phyloP scores from a whole-genome alignment of 2,888 invertebrate species.

The Mechanitis mazaeus region DNA sequence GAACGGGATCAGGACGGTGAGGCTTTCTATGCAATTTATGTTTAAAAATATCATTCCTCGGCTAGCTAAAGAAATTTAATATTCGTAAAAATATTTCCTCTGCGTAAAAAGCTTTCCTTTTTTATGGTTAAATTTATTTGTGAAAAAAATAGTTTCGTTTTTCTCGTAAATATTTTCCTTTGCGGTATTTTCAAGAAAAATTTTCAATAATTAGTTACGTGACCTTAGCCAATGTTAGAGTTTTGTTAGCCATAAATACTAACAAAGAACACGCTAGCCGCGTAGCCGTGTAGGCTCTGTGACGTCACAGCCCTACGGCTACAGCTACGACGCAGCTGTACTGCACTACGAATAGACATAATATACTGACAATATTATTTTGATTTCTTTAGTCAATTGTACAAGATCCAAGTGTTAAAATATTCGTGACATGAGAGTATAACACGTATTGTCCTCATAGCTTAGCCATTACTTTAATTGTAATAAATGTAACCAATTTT shows the following conservation, averaged over 20 bases:
- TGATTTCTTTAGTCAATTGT: background rate
- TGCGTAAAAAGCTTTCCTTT: too few relatives aligned
- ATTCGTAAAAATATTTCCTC: too few relatives aligned
- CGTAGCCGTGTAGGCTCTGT: slow-evolving; percentile 35
- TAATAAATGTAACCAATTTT: slow-evolving; percentile 61
- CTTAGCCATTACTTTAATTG: slow-evolving; percentile 52
- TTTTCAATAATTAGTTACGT: too few relatives aligned
- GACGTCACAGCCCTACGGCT: slow-evolving; percentile 38
- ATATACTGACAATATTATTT: background rate
- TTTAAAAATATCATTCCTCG: too few relatives aligned
- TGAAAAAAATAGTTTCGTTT: too few relatives aligned
- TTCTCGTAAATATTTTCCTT: too few relatives aligned
- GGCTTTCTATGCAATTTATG: too few relatives aligned
- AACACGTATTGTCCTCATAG: slow-evolving; percentile 47
- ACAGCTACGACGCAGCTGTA: slow-evolving; percentile 30
- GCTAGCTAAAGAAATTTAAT: too few relatives aligned
- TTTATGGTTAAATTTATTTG: too few relatives aligned
- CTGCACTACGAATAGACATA: background rate
- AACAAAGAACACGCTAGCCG: slow-evolving; percentile 22
- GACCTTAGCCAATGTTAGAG: slow-evolving; percentile 11
- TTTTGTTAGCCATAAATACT: slow-evolving; percentile 4
- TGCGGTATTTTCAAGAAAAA: too few relatives aligned
- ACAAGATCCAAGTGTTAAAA: background rate
- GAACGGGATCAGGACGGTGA: too few relatives aligned
- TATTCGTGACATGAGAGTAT: slow-evolving; percentile 14